Evolutionary conservation across 2,797 vertebrate genomes (phyloP), one percentile per base, ranked within the genome.

Genomic region (Silurus lanzhouensis): DNA sequence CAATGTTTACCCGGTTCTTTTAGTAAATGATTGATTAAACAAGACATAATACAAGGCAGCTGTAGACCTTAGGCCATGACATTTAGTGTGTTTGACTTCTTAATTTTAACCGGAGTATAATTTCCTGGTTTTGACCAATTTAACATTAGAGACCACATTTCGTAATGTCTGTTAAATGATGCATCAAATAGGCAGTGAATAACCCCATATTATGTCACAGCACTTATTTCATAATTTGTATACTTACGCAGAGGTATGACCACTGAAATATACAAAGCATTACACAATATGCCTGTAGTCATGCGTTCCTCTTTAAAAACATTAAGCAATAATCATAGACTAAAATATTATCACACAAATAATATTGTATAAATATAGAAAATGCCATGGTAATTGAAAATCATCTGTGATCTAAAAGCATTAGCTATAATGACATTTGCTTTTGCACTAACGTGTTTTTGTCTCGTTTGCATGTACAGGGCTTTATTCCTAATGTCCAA

Each of bases 401-500:
- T n/a, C 27, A 6, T 9, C 1, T 5, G n/a, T 22, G 1, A 27
- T 27, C 14, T 74, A 25, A 72, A 72, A 72, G 10, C n/a, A 5
- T 76, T 1, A 19, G 8, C 7, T 57, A 9, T 57, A 55, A 55
- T 1, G 71, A 8, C 14, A 20, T 31, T 58, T 38, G 8, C 25
- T 60, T 14, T 55, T 70, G 6, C 17, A n/a, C 9, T 70, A 22
- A 71, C 66, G 5, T 68, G 19, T 44, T 13, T 78, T 25, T 25
- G 20, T 63, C 31, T 27, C 52, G 2, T 72, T 6, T 76, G 55
- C 52, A 4, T 85, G 3, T 82, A 67, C 79, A 99, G 98, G 92
- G 98, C 98, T 87, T 95, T 99, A 91, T 99, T 99, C 94, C 91
- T 99, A 92, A 99, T 99, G 98, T 99, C 97, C 20, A 99, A 99